A percentile compares a stretch with the other conserved stretches of the same genome.
Conservation (phyloP, 2,797 vertebrate genomes). For the Sarcoramphus papa region DNA sequence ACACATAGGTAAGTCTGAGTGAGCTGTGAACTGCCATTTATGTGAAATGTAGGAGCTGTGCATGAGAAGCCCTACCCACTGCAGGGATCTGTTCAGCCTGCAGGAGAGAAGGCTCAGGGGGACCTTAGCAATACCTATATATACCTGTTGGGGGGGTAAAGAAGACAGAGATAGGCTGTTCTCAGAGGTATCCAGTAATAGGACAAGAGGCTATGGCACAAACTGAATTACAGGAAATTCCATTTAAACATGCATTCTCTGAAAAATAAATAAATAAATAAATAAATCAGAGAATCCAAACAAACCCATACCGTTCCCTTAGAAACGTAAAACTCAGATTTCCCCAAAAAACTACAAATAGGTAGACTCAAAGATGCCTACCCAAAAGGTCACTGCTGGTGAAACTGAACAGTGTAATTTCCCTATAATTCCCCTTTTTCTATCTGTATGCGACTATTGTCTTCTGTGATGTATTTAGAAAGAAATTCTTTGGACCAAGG, state of each 20-base stretch:
- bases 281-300: background rate
- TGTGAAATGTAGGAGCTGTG: background rate
- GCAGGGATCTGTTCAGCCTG: background rate
- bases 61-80: background rate
- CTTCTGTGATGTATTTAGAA: background rate
- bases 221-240: background rate
- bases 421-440: background rate
- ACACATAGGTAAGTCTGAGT: background rate
- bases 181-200: background rate
- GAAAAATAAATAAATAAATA: fast-evolving
- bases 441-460: background rate
- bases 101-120: background rate
- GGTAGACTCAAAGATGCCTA: background rate
- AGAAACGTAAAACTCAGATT: background rate
- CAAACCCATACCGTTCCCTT: background rate
- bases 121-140: background rate
- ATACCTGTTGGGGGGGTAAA: background rate
- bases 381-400: background rate
- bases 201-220: background rate
- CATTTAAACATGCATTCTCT: background rate
- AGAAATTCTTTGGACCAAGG: background rate
- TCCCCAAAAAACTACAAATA: background rate
- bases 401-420: background rate
- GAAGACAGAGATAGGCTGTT: background rate
- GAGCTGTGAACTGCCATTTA: background rate